phyloP scores from a whole-genome alignment of 2,888 invertebrate genomes.

The Euphydryas editha region DNA sequence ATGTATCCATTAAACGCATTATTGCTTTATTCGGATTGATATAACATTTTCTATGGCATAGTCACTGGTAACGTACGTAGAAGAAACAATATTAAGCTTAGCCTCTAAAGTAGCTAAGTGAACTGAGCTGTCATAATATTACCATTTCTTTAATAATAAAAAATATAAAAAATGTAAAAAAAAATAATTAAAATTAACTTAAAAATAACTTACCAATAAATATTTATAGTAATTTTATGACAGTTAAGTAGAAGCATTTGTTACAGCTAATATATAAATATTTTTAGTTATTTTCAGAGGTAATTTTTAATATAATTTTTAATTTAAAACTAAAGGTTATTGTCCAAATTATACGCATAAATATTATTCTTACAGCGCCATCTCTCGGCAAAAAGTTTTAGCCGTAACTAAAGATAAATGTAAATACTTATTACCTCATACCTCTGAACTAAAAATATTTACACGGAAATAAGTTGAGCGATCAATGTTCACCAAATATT shows the following conservation, averaged over 20 bases:
- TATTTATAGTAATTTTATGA: constrained; percentile 9
- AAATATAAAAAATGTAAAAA: not conserved
- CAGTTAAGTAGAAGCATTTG: constrained; percentile 6
- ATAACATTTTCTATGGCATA: constrained; percentile 81
- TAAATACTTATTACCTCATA: not conserved
- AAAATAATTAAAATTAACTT: constrained; percentile 1
- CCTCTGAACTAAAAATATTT: constrained; percentile 19
- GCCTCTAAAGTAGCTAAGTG: constrained; percentile 58
- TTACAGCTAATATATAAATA: constrained; percentile 11
- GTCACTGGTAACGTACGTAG: constrained; percentile 78
- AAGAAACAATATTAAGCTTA: constrained; percentile 61
- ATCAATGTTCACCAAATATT: constrained; percentile 19
- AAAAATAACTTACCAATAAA: constrained; percentile 7
- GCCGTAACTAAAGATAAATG: not conserved
- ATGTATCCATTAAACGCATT: constrained; percentile 60
- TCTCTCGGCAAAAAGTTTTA: constrained; percentile 6
- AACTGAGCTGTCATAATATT: constrained; percentile 24
- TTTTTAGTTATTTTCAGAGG: constrained; percentile 20
- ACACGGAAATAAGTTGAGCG: constrained; percentile 13
- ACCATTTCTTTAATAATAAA: constrained; percentile 14
- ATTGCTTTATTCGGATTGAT: constrained; percentile 78
- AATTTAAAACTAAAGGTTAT: not conserved
- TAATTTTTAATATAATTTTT: not conserved
- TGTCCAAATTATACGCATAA: not conserved
- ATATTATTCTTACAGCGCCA: not conserved